These are phyloP conservation scores for Drosophila pectinifera DNA, from an alignment of 1,140 invertebrate species.

Conservation along the genomic window DNA sequence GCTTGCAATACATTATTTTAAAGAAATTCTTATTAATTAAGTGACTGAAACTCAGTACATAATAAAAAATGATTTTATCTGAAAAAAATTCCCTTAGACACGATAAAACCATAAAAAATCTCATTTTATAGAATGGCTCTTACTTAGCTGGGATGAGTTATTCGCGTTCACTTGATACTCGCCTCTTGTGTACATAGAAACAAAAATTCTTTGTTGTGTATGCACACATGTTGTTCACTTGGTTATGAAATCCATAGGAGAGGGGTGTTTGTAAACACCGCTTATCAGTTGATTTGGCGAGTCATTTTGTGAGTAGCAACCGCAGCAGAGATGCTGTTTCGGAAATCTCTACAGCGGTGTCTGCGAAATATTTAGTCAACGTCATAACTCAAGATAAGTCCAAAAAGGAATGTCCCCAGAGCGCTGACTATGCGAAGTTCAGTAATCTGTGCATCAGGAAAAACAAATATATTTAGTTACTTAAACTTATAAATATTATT, in stretches of 20 bases:
- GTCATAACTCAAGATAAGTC: slow-evolving; percentile 29
- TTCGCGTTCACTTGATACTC: neutral
- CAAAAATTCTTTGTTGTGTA: slow-evolving; percentile 43
- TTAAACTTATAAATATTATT: no score
- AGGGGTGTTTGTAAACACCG: slow-evolving; percentile 8
- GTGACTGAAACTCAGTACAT: no score
- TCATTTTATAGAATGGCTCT: slow-evolving; percentile 2
- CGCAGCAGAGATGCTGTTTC: slow-evolving; percentile 1
- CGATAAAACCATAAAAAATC: slow-evolving; percentile 8
- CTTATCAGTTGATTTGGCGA: slow-evolving; percentile 55
- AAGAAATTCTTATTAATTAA: no score
- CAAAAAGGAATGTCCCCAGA: no score
- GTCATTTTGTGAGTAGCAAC: slow-evolving; percentile 28
- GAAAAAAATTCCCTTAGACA: neutral
- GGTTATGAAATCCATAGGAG: slow-evolving; percentile 15
- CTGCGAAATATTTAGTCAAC: slow-evolving; percentile 33
- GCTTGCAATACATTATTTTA: no score
- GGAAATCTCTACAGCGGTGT: slow-evolving; percentile 6
- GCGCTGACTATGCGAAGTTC: no score
- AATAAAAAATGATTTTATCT: no score
- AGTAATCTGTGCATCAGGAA: no score
- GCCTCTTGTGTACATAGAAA: slow-evolving; percentile 35
- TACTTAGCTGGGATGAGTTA: slow-evolving; percentile 3
- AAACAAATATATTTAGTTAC: no score
- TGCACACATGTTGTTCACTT: slow-evolving; percentile 39